phyloP scores from a whole-genome alignment of 2,113 vertebrate species.

The Spheniscus mendiculus region DNA sequence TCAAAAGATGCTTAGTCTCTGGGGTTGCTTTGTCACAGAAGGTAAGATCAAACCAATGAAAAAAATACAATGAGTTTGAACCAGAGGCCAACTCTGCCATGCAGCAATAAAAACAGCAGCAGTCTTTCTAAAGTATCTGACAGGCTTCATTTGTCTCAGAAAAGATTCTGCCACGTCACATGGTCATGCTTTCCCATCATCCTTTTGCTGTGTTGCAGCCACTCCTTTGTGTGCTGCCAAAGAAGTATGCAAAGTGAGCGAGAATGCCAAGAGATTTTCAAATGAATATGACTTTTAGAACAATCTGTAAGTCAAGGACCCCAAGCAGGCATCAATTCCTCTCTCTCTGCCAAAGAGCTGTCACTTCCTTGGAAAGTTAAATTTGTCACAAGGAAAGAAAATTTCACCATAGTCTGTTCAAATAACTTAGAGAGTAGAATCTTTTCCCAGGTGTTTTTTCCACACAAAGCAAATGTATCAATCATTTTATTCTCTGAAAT shows the following conservation, averaged over 20 bases:
- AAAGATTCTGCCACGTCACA: slow-evolving; percentile 65
- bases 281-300: slow-evolving; percentile 71
- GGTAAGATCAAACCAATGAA: slow-evolving; percentile 74
- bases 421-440: slow-evolving; percentile 78
- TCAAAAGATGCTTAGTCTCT: slow-evolving; percentile 66
- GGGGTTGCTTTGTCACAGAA: slow-evolving; percentile 77
- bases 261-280: slow-evolving; percentile 67
- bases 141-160: slow-evolving; percentile 78
- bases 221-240: slow-evolving; percentile 30
- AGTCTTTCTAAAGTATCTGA: slow-evolving; percentile 72
- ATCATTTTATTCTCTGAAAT: slow-evolving; percentile 93
- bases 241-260: background rate
- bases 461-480: slow-evolving; percentile 88
- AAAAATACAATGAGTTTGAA: slow-evolving; percentile 72
- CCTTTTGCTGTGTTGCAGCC: slow-evolving; percentile 29
- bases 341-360: slow-evolving; percentile 75
- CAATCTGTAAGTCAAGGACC: slow-evolving; percentile 73
- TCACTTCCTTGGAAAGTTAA: slow-evolving; percentile 77
- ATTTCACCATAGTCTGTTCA: slow-evolving; percentile 76
- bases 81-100: slow-evolving; percentile 65
- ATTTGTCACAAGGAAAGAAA: slow-evolving; percentile 80
- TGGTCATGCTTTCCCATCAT: slow-evolving; percentile 66
- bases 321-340: slow-evolving; percentile 67
- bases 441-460: slow-evolving; percentile 82
- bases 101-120: slow-evolving; percentile 64